Conservation (phyloP, 2,797 vertebrate genomes). For the Coregonus ussuriensis region DNA sequence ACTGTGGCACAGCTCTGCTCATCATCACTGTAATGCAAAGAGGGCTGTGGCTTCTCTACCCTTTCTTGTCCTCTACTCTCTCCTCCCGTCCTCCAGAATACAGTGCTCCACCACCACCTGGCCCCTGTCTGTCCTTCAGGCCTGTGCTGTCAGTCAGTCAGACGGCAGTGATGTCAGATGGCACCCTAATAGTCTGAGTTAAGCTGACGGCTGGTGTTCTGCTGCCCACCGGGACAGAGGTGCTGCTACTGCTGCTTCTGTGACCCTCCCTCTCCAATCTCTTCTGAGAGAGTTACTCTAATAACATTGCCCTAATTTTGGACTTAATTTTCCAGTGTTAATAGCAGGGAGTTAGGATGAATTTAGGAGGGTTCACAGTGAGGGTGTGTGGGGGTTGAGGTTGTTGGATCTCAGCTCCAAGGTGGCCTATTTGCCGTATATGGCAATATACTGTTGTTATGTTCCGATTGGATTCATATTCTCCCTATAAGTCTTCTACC, state of each 20-base stretch:
- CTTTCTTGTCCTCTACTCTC: background rate
- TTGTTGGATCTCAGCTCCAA: background rate
- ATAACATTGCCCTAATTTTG: background rate
- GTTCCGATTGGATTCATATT: background rate
- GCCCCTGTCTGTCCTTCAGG: background rate
- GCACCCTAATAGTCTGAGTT: slow-evolving; percentile 18
- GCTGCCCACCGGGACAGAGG: background rate
- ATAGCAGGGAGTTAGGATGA: background rate
- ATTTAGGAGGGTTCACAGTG: background rate
- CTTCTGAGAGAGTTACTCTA: background rate
- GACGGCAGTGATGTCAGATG: slow-evolving; percentile 29
- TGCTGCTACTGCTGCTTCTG: background rate
- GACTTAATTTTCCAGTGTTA: background rate
- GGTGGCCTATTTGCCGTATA: background rate
- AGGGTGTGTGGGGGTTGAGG: background rate
- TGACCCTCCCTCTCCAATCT: background rate
- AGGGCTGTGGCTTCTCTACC: background rate
- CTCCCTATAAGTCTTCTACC: background rate
- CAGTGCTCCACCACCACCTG: background rate
- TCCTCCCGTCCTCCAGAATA: background rate
- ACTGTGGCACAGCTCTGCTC: background rate
- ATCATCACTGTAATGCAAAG: background rate
- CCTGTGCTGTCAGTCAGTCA: background rate
- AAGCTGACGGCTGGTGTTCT: background rate
- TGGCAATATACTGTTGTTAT: background rate